phyloP scores from a whole-genome alignment of 2,888 invertebrate genomes.

The Saturnia japonica region DNA sequence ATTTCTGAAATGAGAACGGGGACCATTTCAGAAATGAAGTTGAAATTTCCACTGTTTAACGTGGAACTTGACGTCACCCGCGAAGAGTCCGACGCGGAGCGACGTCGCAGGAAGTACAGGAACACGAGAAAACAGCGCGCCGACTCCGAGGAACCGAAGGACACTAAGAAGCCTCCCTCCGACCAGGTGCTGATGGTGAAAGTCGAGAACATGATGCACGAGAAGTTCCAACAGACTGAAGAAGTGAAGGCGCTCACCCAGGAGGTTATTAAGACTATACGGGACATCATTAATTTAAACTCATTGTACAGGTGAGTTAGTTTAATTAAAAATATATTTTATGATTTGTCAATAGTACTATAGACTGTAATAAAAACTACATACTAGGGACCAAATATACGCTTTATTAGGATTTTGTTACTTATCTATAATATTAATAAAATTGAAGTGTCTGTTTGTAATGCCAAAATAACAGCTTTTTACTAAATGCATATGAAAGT shows the following conservation, averaged over 20 bases:
- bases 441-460: too few species aligned
- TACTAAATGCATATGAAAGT: too few species aligned
- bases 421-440: too few species aligned
- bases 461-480: too few species aligned
- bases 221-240: conserved; percentile 94
- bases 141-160: conserved; percentile 36
- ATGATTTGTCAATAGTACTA: too few species aligned
- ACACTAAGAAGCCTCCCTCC: conserved; percentile 47
- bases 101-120: conserved; percentile 77
- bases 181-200: conserved; percentile 92
- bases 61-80: conserved; percentile 90
- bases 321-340: neutral
- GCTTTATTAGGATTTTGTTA: too few species aligned
- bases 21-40: conserved; percentile 84
- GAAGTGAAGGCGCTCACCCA: conserved; percentile 98
- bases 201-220: conserved; percentile 94
- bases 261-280: conserved; percentile 97
- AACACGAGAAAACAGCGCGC: conserved; percentile 55
- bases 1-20: conserved; percentile 65
- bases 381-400: too few species aligned
- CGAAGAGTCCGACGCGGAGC: conserved; percentile 86
- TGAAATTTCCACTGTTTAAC: conserved; percentile 92
- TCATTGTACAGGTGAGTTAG: conserved; percentile 88
- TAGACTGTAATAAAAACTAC: too few species aligned
- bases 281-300: conserved; percentile 98